Conservation (phyloP, 2,113 vertebrate genomes). For the Ceyx cyanopectus region DNA sequence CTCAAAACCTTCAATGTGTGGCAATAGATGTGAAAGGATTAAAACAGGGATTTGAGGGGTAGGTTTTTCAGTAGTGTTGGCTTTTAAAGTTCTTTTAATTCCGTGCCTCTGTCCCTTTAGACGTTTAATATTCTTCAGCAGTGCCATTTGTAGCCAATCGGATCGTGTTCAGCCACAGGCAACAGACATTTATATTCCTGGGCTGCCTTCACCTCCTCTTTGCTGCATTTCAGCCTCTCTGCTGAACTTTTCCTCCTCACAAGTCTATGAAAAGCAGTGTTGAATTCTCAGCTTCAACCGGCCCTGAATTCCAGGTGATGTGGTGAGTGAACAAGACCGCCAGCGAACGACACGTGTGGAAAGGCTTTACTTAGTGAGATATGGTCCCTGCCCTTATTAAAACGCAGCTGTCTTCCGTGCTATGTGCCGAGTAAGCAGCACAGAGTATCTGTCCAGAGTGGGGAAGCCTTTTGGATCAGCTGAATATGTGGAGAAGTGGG, state of each 20-base stretch:
- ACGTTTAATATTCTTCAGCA: conserved; percentile 1
- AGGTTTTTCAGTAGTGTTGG: background rate
- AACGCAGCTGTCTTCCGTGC: background rate
- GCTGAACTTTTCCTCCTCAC: conserved; percentile 33
- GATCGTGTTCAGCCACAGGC: conserved; percentile 32
- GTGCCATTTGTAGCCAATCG: conserved; percentile 37
- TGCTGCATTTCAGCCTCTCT: background rate
- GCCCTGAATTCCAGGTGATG: background rate
- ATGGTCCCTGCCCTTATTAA: background rate
- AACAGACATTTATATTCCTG: background rate
- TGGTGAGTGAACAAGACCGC: background rate
- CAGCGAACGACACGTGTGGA: background rate
- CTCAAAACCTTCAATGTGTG: background rate
- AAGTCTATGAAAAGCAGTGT: background rate
- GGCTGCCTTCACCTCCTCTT: conserved; percentile 1
- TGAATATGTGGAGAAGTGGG: conserved; percentile 30
- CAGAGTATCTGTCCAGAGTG: background rate
- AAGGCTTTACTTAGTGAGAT: background rate
- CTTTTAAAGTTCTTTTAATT: conserved; percentile 29
- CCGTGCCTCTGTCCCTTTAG: background rate
- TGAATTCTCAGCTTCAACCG: background rate
- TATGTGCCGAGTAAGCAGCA: background rate
- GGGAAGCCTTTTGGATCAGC: background rate
- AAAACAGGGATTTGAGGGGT: conserved; percentile 3
- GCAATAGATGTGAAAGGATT: conserved; percentile 36